Base-by-base conservation (phyloP, 1,140 invertebrate genomes). In the Trachymyrmex cornetzi region DNA sequence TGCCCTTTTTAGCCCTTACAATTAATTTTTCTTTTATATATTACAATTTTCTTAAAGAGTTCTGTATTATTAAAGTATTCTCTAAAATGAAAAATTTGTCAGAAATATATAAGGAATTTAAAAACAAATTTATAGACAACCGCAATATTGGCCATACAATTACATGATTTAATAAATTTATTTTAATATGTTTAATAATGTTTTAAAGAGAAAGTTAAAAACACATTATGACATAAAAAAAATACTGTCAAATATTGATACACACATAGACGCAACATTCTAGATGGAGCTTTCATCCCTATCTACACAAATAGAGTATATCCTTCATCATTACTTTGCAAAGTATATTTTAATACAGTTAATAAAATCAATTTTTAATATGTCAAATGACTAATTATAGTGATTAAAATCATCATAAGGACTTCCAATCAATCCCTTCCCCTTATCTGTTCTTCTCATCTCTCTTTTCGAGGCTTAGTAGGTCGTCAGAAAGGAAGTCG, bases 401-500 rank as follows among this genome's bases (percentile, higher is more conserved):
- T 50, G 27, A 66, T 6, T 69, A 71, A 71, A 69, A 55, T 71
- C 14, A 61, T 9, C 22, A 69, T 6, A 12, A 80, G 30, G 14
- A 81, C 22, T 38, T 55, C 3, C 16, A 53, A 55, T 69, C 14
- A 64, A 53, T 22, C 38, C 38, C 57, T 9, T n/a, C 38, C 14
- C 3, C 16, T 50, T 16, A 48, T 57, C 55, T 57, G 55, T 9
- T 27, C 27, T 30, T 14, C 14, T 67, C 27, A 66, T 66, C 64
- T 38, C 34, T 44, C 22, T 27, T 84, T 61, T 48, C 34, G 24
- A 75, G 55, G 80, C 44, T 84, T 84, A 84, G 69, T 84, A 84
- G 80, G 80, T 84, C 80, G 69, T 61, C 55, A 14, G 14, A 50
- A 38, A 84, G 69, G 80, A 84, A 84, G 80, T 84, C 69, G 34